Evolutionary conservation across 1,140 invertebrate genomes (phyloP).

Genomic region (Cydia fagiglandana): DNA sequence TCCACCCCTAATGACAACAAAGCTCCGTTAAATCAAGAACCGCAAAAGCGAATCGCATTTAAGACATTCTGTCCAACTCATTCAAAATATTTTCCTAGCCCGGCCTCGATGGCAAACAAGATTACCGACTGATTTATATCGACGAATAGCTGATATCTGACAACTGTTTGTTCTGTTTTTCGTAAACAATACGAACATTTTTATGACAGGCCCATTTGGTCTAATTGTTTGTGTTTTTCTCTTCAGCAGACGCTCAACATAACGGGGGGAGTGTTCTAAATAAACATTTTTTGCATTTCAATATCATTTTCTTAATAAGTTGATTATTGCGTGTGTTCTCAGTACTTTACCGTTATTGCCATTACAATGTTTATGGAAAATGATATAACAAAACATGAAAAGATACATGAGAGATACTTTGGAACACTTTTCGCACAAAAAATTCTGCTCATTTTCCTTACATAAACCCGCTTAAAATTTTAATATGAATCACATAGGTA

Average conservation of each 20-base stretch:
- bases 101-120: constrained; percentile 29
- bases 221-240: constrained; percentile 29
- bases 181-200: constrained; percentile 30
- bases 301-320: neutral
- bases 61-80: constrained; percentile 23
- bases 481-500: too few species aligned
- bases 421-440: too few species aligned
- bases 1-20: constrained; percentile 1
- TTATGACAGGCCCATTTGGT: constrained; percentile 31
- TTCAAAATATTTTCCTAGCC: constrained; percentile 29
- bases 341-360: too few species aligned
- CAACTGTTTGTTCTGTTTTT: constrained; percentile 30
- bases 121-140: constrained; percentile 30
- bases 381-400: too few species aligned
- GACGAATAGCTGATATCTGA: constrained; percentile 29
- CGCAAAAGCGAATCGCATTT: constrained; percentile 7
- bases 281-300: neutral
- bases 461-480: too few species aligned
- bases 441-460: too few species aligned
- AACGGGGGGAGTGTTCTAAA: neutral
- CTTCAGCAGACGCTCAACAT: neutral
- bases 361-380: too few species aligned
- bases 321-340: too few species aligned
- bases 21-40: constrained; percentile 2
- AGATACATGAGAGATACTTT: too few species aligned